Evolutionary conservation across 2,797 vertebrate genomes (phyloP), one percentile per base, ranked within the genome.

Genomic region (Mastacembelus armatus): DNA sequence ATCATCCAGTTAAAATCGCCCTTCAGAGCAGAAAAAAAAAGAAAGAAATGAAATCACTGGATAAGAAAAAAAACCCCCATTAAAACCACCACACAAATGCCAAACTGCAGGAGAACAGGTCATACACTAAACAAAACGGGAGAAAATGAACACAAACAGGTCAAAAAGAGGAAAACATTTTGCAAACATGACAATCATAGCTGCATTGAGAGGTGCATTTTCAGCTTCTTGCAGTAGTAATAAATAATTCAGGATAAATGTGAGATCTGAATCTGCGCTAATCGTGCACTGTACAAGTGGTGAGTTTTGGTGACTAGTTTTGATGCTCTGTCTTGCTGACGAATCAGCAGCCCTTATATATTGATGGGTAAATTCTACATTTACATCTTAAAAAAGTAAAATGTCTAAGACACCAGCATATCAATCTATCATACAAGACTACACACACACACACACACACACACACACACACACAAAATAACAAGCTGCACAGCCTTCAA

Each of bases 401-500:
- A 50, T 57, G 56, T 35, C 9, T 39, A 58, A 51, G 7, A 55
- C 18, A 27, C 10, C 1, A 33, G 12, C 14, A n/a, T n/a, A n/a
- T n/a, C n/a, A 64, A 69, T 61, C 10, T 26, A 62, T 16, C 74
- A 54, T 47, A 32, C 72, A 66, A 39, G 18, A 44, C 5, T 38
- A 50, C 63, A 60, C 24, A 32, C 9, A 52, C 27, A 38, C 33
- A 33, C 35, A 35, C 16, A 15, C 29, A 50, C 63, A 60, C 24
- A 32, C 9, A 52, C 27, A 38, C 33, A 33, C 35, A 35, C 16
- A 15, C 36, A n/a, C 36, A 38, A 7, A 8, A 9, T 10, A 39
- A 60, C 72, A 77, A 79, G 45, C 73, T 76, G 63, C 49, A 77
- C 38, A 61, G 74, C 77, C 19, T 42, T 66, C 39, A 52, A 59